phyloP scores from a whole-genome alignment of 2,888 invertebrate species.

The Subacronicta megacephala region DNA sequence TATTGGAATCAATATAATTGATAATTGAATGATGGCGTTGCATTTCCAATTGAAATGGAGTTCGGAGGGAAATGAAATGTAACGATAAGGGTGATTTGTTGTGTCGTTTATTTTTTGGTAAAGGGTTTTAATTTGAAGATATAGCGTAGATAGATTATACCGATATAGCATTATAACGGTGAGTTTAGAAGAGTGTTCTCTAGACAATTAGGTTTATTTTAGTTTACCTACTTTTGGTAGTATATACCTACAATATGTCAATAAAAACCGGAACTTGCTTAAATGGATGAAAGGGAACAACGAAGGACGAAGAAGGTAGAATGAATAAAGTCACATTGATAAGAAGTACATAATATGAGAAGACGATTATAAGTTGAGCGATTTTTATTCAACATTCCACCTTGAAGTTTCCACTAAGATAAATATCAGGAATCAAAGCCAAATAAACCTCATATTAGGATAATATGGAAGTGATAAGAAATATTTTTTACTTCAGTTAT shows the following conservation, averaged over 20 bases:
- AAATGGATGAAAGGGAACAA: too few species aligned
- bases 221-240: too few species aligned
- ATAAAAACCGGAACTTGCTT: too few species aligned
- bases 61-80: slow-evolving; percentile 16
- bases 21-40: slow-evolving; percentile 46
- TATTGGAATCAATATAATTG: slow-evolving; percentile 52
- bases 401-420: not conserved
- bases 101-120: slow-evolving; percentile 19
- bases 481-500: slow-evolving; percentile 58
- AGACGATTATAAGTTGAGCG: too few species aligned
- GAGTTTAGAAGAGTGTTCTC: too few species aligned
- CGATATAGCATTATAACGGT: too few species aligned
- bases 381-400: too few species aligned
- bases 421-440: slow-evolving; percentile 7
- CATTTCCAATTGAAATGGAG: slow-evolving; percentile 46
- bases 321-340: too few species aligned
- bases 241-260: too few species aligned
- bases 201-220: too few species aligned
- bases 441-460: not conserved
- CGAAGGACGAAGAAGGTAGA: too few species aligned
- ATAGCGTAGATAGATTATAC: not conserved
- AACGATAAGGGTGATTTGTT: slow-evolving; percentile 42
- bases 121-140: slow-evolving; percentile 23
- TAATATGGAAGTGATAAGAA: slow-evolving; percentile 8
- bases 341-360: too few species aligned